A percentile compares a stretch with the other conserved stretches of the same genome.
phyloP scores from a whole-genome alignment of 2,888 invertebrate species.

The Spilosoma lubricipeda region DNA sequence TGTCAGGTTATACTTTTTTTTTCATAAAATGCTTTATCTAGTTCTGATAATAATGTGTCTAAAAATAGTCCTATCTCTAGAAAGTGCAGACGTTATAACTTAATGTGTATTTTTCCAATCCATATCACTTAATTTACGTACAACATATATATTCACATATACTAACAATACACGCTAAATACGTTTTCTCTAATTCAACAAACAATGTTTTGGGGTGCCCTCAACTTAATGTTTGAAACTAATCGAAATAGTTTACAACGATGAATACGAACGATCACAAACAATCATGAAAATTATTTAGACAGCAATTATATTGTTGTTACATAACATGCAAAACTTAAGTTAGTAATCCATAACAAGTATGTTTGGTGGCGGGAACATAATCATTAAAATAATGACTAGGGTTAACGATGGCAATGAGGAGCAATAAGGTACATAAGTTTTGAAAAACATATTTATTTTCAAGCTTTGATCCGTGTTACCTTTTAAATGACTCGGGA shows the following conservation, averaged over 20 bases:
- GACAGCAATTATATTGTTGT: background rate
- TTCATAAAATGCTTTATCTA: too few species aligned
- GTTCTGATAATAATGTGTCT: too few species aligned
- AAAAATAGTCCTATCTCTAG: too few species aligned
- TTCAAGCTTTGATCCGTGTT: background rate
- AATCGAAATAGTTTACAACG: slow-evolving; percentile 1
- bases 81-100: too few species aligned
- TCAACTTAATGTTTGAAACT: background rate
- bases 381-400: background rate
- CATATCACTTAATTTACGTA: background rate
- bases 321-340: background rate
- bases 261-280: too few species aligned
- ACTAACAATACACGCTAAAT: background rate
- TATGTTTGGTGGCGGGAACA: background rate
- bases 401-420: background rate
- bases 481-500: background rate
- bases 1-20: too few species aligned
- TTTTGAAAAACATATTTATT: background rate
- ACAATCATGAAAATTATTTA: background rate
- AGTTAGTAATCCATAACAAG: background rate
- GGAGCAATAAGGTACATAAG: background rate
- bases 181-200: background rate
- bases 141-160: background rate
- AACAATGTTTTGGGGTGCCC: background rate
- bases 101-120: too few species aligned